Percentiles rank a stretch among this genome's conserved stretches.
These are phyloP conservation scores for Epinephelus malabaricus DNA, from an alignment of 2,797 vertebrate species.

Conservation along the genomic window DNA sequence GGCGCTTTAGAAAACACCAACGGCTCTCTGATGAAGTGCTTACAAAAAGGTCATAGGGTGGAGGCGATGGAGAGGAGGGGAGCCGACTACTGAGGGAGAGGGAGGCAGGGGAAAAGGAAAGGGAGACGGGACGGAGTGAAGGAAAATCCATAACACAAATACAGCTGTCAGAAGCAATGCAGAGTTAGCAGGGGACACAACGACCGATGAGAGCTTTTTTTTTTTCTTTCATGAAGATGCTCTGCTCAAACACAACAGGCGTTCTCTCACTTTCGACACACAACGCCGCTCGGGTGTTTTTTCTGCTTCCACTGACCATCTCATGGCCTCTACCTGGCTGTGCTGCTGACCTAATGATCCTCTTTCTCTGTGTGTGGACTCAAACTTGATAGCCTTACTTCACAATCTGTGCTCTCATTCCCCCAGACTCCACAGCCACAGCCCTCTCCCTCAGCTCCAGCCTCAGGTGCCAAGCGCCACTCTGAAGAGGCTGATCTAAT, in stretches of 20 bases:
- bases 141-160: conserved; percentile 91
- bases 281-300: not conserved
- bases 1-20: conserved; percentile 86
- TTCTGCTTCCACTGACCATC: conserved; percentile 40
- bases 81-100: conserved; percentile 71
- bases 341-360: conserved; percentile 54
- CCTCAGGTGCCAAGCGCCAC: conserved; percentile 76
- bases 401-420: conserved; percentile 43
- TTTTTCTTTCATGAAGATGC: conserved; percentile 57
- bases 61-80: conserved; percentile 67
- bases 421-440: conserved; percentile 33
- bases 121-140: conserved; percentile 82
- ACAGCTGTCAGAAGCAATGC: conserved; percentile 87
- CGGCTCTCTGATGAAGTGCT: conserved; percentile 86
- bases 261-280: conserved; percentile 17
- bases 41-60: conserved; percentile 80
- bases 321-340: conserved; percentile 51
- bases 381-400: conserved; percentile 53
- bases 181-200: conserved; percentile 82
- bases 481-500: conserved; percentile 85
- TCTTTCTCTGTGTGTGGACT: conserved; percentile 31
- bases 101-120: conserved; percentile 61
- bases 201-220: conserved; percentile 59
- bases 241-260: conserved; percentile 57
- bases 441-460: conserved; percentile 52